Evolutionary conservation across 2,888 invertebrate genomes (phyloP), one percentile per base, ranked within the genome.

Genomic region (Drosophila austrosaltans): DNA sequence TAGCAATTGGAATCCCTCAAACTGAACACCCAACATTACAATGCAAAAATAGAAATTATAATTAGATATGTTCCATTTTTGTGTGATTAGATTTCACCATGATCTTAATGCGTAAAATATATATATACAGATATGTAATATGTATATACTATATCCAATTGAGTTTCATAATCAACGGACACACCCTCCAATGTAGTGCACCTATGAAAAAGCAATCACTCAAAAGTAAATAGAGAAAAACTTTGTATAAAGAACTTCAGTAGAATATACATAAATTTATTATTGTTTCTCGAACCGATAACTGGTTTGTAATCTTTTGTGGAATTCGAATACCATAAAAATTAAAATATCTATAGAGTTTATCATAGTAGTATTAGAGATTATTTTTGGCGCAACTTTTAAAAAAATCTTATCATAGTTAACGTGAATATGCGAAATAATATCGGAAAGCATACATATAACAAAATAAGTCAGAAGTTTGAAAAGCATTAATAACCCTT

Each of bases 11-110:
- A 22, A 22, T 57, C 39, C 57, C 16, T n/a, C 22, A 36, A 36
- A 36, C 12, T 25, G 10, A 10, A 22, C 25, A 61, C 64, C 28
- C 69, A 20, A 25, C 48, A 25, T 48, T 48, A 8, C 60, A 69
- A 63, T 48, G 44, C 48, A 63, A 65, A 28, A 28, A 60, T 59
- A 28, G 63, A 42, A 82, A 75, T 78, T 82, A 76, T 71, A 88
- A 73, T 82, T 77, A 70, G 72, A 72, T 65, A 48, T 40, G 36
- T 22, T 58, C 40, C 48, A 22, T 12, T 25, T 25, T 73, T 56
- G 3, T 32, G 30, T 10, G 78, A 87, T 78, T 69, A 85, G 80
- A 79, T 48, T 12, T 4, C 1, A 48, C 5, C 42, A 44, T 16
- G 16, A 16, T n/a, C 16, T 54, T 36, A 8, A 36, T 36, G 36